Evolutionary conservation across 2,113 vertebrate species (phyloP).

Genomic region (Smithornis capensis): DNA sequence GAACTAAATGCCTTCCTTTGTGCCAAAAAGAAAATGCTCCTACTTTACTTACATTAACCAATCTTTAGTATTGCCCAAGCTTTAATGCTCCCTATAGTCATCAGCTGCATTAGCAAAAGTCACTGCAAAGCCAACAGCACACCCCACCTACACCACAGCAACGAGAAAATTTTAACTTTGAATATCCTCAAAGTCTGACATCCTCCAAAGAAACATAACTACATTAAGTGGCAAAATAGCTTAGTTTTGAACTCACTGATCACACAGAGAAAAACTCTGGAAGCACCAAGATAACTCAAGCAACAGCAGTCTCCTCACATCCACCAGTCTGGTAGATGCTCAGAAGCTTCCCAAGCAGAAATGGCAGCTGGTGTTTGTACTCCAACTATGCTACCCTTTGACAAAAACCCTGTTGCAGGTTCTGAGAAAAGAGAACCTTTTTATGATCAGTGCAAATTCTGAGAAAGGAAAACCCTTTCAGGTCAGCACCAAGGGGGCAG

Average conservation of each 20-base stretch:
- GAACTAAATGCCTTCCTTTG: not conserved
- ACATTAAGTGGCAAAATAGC: not conserved
- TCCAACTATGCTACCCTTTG: fast-evolving
- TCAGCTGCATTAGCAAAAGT: not conserved
- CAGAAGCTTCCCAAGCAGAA: not conserved
- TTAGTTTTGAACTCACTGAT: not conserved
- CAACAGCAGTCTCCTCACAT: fast-evolving
- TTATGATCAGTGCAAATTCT: not conserved
- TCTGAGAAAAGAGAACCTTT: not conserved
- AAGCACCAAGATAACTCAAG: not conserved
- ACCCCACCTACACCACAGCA: not conserved
- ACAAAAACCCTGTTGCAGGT: not conserved
- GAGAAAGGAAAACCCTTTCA: not conserved
- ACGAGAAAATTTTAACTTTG: not conserved
- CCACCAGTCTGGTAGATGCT: not conserved
- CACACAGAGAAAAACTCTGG: not conserved
- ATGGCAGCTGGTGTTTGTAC: fast-evolving
- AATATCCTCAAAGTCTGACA: not conserved
- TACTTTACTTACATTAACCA: not conserved
- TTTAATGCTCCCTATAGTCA: not conserved
- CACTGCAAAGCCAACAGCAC: not conserved
- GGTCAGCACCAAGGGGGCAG: fast-evolving
- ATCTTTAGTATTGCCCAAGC: not conserved
- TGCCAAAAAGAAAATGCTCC: not conserved
- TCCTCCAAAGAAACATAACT: not conserved